Evolutionary conservation across 2,113 vertebrate species (phyloP).

Genomic region (Paratilapia polleni): DNA sequence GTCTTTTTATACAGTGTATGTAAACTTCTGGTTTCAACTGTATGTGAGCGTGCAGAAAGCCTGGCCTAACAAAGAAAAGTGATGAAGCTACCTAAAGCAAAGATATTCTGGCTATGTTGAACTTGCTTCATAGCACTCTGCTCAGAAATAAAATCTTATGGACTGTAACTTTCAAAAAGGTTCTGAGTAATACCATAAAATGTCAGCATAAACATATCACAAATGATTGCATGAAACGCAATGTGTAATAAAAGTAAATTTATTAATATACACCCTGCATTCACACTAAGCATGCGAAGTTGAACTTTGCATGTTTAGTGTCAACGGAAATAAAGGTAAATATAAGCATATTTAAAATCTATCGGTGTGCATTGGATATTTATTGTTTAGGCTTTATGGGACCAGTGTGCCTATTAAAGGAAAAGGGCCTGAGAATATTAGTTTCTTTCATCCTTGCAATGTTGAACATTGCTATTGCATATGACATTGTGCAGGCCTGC

Average conservation of each 20-base stretch:
- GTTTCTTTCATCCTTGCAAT: no score
- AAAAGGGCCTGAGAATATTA: neutral
- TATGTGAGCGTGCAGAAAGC: fast-evolving
- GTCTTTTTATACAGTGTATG: no score
- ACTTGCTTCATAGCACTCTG: neutral
- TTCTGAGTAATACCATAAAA: neutral
- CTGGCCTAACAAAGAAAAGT: neutral
- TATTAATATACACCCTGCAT: neutral
- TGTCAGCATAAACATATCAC: neutral
- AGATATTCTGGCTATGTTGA: neutral
- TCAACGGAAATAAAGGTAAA: no score
- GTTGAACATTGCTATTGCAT: neutral
- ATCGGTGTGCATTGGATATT: neutral
- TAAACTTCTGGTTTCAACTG: no score
- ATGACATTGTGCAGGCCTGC: neutral
- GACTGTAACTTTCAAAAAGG: neutral
- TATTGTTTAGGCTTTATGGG: neutral
- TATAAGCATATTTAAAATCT: neutral
- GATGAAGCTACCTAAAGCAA: neutral
- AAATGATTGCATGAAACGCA: neutral
- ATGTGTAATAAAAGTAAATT: neutral
- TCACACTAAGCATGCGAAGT: neutral
- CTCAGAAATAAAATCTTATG: neutral
- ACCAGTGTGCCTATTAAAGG: neutral
- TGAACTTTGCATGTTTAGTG: no score